Evolutionary conservation across 1,140 invertebrate genomes (phyloP).

Genomic region (Amphibalanus amphitrite): DNA sequence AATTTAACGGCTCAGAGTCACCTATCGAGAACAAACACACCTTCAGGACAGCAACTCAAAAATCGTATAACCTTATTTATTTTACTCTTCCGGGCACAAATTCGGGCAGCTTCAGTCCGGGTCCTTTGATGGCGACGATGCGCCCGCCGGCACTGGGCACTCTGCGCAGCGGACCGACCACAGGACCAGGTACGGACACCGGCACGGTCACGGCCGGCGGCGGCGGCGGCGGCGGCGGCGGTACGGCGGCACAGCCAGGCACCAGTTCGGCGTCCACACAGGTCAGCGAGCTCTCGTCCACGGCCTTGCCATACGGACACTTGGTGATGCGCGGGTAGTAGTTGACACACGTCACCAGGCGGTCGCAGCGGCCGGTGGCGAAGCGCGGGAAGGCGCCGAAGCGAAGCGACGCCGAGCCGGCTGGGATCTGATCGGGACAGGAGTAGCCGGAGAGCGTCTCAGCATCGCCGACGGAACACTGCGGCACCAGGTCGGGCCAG

Average conservation of each 20-base stretch:
- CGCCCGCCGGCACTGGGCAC: too few species aligned
- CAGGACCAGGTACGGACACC: too few species aligned
- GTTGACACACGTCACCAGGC: conserved; percentile 69
- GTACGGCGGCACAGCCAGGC: conserved; percentile 40
- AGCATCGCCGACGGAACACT: conserved; percentile 70
- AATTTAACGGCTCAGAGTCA: too few species aligned
- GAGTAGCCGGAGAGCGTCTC: conserved; percentile 30
- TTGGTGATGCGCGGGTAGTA: conserved; percentile 63
- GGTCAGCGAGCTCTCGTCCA: conserved; percentile 59
- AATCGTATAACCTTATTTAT: too few species aligned
- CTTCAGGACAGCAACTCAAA: too few species aligned
- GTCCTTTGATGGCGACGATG: too few species aligned
- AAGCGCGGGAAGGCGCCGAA: conserved; percentile 83
- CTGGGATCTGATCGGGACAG: conserved; percentile 53
- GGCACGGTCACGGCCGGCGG: too few species aligned
- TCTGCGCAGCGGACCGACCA: too few species aligned
- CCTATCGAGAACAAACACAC: too few species aligned
- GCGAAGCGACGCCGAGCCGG: conserved; percentile 52
- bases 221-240: too few species aligned
- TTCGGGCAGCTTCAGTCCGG: too few species aligned
- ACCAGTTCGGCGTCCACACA: conserved; percentile 64
- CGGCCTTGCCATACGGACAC: conserved; percentile 68
- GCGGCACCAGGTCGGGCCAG: conserved; percentile 75
- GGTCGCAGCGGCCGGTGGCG: conserved; percentile 53
- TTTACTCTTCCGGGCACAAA: too few species aligned